Conservation (phyloP, 2,113 vertebrate species). For the Hydrolagus affinis region DNA sequence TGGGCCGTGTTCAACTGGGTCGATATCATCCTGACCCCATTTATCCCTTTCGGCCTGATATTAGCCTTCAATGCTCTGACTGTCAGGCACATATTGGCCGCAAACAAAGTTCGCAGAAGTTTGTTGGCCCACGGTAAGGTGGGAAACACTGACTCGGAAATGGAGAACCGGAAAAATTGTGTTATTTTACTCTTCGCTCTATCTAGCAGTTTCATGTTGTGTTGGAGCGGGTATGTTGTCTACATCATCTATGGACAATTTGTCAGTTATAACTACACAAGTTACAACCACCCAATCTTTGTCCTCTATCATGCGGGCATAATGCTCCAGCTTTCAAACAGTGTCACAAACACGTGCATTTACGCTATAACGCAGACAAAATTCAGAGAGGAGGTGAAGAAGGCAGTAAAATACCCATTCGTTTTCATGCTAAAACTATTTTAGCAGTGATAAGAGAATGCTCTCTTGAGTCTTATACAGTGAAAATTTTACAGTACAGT, state of each 20-base stretch:
- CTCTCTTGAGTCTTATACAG: no score
- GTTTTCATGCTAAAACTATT: background rate
- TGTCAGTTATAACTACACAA: background rate
- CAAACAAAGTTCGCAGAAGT: background rate
- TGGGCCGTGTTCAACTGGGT: background rate
- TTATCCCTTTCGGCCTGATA: background rate
- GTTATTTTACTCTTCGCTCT: slow-evolving; percentile 20
- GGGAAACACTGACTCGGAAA: background rate
- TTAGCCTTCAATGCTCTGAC: background rate
- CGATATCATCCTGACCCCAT: background rate
- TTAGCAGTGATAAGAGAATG: no score
- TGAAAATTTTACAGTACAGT: no score
- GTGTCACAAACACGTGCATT: slow-evolving; percentile 6
- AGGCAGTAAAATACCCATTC: background rate
- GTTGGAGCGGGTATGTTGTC: background rate
- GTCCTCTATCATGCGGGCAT: background rate
- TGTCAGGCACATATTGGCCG: background rate
- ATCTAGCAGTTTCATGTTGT: background rate
- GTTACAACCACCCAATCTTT: background rate
- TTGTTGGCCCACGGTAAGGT: background rate
- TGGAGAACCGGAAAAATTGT: background rate
- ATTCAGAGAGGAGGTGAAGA: slow-evolving; percentile 22
- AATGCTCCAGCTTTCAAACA: slow-evolving; percentile 5
- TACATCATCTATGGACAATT: background rate
- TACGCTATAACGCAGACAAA: background rate